phyloP scores from a whole-genome alignment of 2,797 vertebrate genomes.

The Tamandua tetradactyla region DNA sequence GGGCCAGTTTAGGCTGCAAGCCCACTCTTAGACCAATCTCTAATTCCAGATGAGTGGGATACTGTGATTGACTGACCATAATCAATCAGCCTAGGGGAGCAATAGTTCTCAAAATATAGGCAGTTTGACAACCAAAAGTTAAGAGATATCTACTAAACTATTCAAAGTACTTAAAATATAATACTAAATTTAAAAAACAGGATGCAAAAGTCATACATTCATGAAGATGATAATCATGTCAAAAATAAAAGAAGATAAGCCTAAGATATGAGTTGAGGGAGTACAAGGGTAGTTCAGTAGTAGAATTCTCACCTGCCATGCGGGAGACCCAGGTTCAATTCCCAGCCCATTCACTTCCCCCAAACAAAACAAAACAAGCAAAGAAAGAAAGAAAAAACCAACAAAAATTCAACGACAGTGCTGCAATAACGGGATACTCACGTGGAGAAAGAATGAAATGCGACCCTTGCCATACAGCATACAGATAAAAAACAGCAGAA shows the following conservation, averaged over 20 bases:
- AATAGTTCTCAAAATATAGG: neutral
- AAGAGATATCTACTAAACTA: neutral
- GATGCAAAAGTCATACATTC: neutral
- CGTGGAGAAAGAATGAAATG: no score
- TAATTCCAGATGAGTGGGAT: neutral
- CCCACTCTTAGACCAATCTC: neutral
- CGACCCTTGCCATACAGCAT: no score
- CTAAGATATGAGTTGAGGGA: no score
- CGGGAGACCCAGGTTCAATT: no score
- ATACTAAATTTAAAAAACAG: neutral
- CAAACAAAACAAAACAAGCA: no score
- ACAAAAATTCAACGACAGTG: no score
- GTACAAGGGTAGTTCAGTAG: no score
- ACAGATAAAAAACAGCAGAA: neutral
- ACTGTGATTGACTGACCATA: neutral
- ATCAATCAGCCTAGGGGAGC: neutral
- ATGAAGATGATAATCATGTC: neutral
- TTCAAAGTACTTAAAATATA: slow-evolving; percentile 1
- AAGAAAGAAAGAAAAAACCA: no score
- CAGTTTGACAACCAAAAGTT: neutral
- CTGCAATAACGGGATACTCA: no score
- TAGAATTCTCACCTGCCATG: no score
- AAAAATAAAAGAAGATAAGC: neutral
- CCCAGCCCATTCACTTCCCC: no score
- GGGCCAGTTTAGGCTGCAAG: neutral